phyloP scores from a whole-genome alignment of 1,140 invertebrate species.

The Drosophila kurseongensis region DNA sequence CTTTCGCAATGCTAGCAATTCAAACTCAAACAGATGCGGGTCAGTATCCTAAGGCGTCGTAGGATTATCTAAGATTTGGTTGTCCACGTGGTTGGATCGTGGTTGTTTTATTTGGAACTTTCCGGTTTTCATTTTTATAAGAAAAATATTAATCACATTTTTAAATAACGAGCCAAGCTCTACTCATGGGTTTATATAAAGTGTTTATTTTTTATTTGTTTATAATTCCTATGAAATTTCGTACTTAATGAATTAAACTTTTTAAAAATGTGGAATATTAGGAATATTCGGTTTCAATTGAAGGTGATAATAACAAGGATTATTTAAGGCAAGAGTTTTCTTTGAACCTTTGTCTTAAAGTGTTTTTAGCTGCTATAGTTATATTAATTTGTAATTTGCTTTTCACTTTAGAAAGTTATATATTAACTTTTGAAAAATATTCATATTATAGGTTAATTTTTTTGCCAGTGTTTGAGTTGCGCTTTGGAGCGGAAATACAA shows the following conservation, averaged over 20 bases:
- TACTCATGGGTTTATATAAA: neutral
- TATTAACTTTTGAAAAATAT: too few relatives aligned
- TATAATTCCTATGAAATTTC: neutral
- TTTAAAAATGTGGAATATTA: too few relatives aligned
- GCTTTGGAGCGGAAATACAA: slow-evolving; percentile 59
- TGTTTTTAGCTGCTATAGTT: too few relatives aligned
- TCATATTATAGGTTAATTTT: neutral
- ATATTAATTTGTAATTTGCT: too few relatives aligned
- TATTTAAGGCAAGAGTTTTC: too few relatives aligned
- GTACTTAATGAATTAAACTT: too few relatives aligned
- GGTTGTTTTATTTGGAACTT: neutral
- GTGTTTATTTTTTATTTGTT: neutral
- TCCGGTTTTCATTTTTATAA: neutral
- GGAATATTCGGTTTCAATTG: too few relatives aligned
- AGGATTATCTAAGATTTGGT: neutral
- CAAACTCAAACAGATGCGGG: slow-evolving; percentile 12
- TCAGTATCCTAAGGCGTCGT: slow-evolving; percentile 24
- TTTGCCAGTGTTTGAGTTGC: slow-evolving; percentile 9
- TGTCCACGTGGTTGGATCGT: slow-evolving; percentile 8
- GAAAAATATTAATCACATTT: too few relatives aligned
- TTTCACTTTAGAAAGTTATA: too few relatives aligned
- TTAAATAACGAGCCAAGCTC: too few relatives aligned
- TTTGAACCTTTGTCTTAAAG: too few relatives aligned
- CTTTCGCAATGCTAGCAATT: slow-evolving; percentile 19
- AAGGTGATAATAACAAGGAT: too few relatives aligned